phyloP scores from a whole-genome alignment of 2,888 invertebrate genomes.

The Sinelater perroti region DNA sequence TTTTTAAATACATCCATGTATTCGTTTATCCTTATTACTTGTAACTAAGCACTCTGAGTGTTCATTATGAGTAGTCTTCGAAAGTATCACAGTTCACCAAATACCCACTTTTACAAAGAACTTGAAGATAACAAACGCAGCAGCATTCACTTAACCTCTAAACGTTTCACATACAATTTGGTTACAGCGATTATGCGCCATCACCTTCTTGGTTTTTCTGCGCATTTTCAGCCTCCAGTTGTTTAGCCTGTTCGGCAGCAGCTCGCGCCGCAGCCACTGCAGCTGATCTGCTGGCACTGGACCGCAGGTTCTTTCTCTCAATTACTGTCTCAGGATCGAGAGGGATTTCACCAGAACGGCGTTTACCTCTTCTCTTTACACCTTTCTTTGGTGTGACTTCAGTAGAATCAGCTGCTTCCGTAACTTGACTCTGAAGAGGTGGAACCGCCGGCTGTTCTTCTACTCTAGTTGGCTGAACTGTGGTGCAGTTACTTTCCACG shows the following conservation, averaged over 20 bases:
- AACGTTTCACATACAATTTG: constrained; percentile 23
- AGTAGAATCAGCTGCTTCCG: constrained; percentile 43
- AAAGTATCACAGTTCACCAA: constrained; percentile 59
- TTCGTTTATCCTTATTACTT: constrained; percentile 16
- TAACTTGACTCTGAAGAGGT: constrained; percentile 35
- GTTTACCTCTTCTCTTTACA: constrained; percentile 59
- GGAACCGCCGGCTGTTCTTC: constrained; percentile 29
- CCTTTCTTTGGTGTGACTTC: constrained; percentile 54
- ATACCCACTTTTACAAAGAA: constrained; percentile 47
- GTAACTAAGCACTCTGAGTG: constrained; percentile 37
- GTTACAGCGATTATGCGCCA: constrained; percentile 46
- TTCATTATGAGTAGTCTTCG: constrained; percentile 38
- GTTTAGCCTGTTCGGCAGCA: constrained; percentile 59
- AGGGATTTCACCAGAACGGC: constrained; percentile 62
- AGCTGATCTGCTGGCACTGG: constrained; percentile 77
- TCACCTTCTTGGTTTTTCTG: constrained; percentile 53
- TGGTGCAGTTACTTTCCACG: constrained; percentile 35
- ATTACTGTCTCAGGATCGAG: constrained; percentile 67
- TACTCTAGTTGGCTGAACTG: neutral
- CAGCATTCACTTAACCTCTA: constrained; percentile 14
- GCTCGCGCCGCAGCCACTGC: constrained; percentile 64
- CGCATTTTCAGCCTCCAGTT: constrained; percentile 55
- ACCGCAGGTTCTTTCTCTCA: constrained; percentile 70
- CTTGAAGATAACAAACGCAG: too few relatives aligned
- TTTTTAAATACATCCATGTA: constrained; percentile 32